Evolutionary conservation across 2,888 invertebrate genomes (phyloP).

Genomic region (Eucera pruinosa): DNA sequence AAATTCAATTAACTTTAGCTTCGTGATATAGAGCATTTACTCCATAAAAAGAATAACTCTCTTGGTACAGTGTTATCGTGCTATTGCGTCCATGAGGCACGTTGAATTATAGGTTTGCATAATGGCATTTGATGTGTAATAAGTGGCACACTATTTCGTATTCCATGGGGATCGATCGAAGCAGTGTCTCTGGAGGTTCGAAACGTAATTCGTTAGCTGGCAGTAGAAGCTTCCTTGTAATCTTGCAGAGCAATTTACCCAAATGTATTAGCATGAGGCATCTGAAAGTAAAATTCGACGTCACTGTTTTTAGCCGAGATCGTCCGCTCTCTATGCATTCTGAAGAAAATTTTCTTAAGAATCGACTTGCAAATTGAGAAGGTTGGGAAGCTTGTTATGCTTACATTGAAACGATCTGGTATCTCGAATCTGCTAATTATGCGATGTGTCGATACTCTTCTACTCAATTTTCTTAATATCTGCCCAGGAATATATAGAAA

Average conservation of each 20-base stretch:
- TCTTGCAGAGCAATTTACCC: slow-evolving; percentile 27
- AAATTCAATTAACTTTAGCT: too few species aligned
- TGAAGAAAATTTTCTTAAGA: slow-evolving; percentile 13
- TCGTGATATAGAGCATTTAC: too few species aligned
- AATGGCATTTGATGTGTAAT: background rate
- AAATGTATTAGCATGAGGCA: slow-evolving; percentile 23
- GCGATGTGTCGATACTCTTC: too few species aligned
- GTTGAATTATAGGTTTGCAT: background rate
- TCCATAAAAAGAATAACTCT: too few species aligned
- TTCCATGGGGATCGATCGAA: slow-evolving; percentile 40
- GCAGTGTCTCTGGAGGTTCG: slow-evolving; percentile 21
- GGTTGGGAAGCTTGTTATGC: too few species aligned
- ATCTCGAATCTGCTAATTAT: too few species aligned
- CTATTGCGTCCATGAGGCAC: background rate
- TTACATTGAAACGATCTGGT: background rate
- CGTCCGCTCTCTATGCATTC: background rate
- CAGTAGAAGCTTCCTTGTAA: slow-evolving; percentile 31
- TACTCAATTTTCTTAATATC: too few species aligned
- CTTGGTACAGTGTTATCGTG: background rate
- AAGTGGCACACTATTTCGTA: slow-evolving; percentile 27
- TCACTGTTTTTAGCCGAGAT: slow-evolving; percentile 11
- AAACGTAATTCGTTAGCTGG: slow-evolving; percentile 39
- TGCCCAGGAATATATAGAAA: too few species aligned
- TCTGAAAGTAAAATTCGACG: slow-evolving; percentile 31
- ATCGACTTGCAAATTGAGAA: slow-evolving; percentile 34